A percentile compares a stretch with the other conserved stretches of the same genome.
phyloP scores from a whole-genome alignment of 2,113 vertebrate species.

The Jacana jacana region DNA sequence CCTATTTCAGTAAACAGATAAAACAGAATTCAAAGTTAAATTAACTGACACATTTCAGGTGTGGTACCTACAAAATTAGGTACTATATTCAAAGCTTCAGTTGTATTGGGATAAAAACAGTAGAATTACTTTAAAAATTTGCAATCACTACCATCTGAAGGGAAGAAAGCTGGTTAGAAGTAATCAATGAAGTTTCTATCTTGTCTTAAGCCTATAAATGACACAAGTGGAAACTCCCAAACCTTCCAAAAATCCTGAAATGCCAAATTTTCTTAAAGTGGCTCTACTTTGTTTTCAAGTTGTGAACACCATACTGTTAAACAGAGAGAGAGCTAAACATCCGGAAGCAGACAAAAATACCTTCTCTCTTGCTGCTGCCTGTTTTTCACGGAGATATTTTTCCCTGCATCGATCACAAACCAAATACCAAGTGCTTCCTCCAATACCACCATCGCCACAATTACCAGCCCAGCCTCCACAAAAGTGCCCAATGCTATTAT shows the following conservation, averaged over 20 bases:
- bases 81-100: neutral
- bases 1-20: neutral
- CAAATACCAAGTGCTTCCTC: constrained; percentile 98
- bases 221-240: neutral
- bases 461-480: constrained; percentile 99
- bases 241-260: neutral
- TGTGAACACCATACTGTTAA: neutral
- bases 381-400: constrained; percentile 97
- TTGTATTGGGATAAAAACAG: neutral
- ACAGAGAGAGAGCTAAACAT: neutral
- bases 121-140: neutral
- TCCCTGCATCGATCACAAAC: constrained; percentile 97
- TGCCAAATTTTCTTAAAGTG: neutral
- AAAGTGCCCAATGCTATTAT: constrained; percentile 98
- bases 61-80: neutral
- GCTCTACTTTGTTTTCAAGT: neutral
- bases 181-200: neutral
- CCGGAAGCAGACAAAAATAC: constrained; percentile 62
- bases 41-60: neutral
- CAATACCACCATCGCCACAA: constrained; percentile 96
- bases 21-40: neutral
- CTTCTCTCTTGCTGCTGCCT: constrained; percentile 96
- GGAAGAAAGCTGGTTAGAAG: neutral
- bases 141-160: neutral
- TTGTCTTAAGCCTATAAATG: neutral